A percentile compares a stretch with the other conserved stretches of the same genome.
phyloP scores from a whole-genome alignment of 2,113 vertebrate species.

The Mormyrus iriodes region DNA sequence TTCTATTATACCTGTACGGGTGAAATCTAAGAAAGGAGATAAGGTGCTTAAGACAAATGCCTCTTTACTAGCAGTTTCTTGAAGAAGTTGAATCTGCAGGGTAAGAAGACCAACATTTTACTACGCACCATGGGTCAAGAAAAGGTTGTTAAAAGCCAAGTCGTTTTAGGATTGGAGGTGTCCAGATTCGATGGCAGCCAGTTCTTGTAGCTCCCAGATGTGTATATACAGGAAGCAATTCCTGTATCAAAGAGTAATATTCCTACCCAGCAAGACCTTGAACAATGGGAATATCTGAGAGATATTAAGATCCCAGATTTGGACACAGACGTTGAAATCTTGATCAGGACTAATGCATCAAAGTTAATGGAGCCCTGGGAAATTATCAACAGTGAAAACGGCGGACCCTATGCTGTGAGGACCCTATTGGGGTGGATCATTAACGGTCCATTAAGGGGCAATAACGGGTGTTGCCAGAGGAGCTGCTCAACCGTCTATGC shows the following conservation, averaged over 20 bases:
- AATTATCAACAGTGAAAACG: not conserved
- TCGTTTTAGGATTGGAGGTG: not conserved
- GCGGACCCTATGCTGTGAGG: not conserved
- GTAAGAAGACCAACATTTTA: not conserved
- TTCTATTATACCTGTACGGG: conserved; percentile 18
- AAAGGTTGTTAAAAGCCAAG: not conserved
- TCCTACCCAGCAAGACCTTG: not conserved
- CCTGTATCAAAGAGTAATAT: not conserved
- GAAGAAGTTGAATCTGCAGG: not conserved
- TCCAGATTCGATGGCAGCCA: not conserved
- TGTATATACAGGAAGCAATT: not conserved
- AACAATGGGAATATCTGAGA: not conserved
- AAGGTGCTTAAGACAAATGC: conserved; percentile 14
- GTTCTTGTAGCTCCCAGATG: not conserved
- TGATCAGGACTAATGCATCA: conserved; percentile 1
- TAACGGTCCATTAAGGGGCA: not conserved
- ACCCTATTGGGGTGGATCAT: conserved; percentile 1
- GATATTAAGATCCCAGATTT: not conserved
- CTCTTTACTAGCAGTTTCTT: not conserved
- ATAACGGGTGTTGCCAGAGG: not conserved
- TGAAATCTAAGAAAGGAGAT: not conserved
- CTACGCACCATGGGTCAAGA: conserved; percentile 5
- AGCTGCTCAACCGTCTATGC: not conserved
- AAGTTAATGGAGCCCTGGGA: not conserved
- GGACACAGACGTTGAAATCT: not conserved